Base-by-base conservation (phyloP, 1,140 invertebrate genomes). In the Vanessa tameamea region DNA sequence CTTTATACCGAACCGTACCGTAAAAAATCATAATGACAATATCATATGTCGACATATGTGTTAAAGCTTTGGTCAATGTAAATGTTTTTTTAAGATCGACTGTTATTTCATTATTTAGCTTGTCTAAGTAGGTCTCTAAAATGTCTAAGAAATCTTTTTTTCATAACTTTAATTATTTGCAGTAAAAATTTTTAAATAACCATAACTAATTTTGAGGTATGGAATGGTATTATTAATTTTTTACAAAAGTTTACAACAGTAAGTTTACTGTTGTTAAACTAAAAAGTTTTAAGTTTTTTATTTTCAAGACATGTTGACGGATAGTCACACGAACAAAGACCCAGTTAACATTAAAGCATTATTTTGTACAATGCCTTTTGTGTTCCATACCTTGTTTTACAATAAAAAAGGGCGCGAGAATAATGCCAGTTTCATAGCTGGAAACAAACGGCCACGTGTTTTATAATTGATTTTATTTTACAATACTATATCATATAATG, bases 361-460 rank as follows among this genome's bases (percentile, higher is more conserved):
- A 73, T 73, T 73, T 68, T 50, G 14, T 73, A 61, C 26, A 73
- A 73, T 51, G 66, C 26, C 65, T 64, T 68, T 73, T 73, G 72
- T 73, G 47, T 68, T 57, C 71, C 63, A 64, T 73, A 47, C 37
- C 20, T 20, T 69, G 51, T 73, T 66, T 57, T 73, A 37, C 47
- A 67, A 63, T 51, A 53, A 47, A 64, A 47, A 51, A 50, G 72
- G 72, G 55, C 61, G 31, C 59, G 64, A 37, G 53, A 47, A 73
- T 66, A 61, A 67, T 55, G 20, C 15, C 6, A 51, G n/a, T 31
- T 66, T 26, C 48, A 67, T 66, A 69, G 43, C 47, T 26, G 0
- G 1, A 55, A 55, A 57, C 51, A 14, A 50, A 48, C 50, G 8
- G 50, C 43, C 70, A 72, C 63, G 70, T 72, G 63, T 43, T 50